These are phyloP conservation scores for Coracias cyanogaster DNA, from an alignment of 2,797 vertebrate species.

Conservation along the genomic window DNA sequence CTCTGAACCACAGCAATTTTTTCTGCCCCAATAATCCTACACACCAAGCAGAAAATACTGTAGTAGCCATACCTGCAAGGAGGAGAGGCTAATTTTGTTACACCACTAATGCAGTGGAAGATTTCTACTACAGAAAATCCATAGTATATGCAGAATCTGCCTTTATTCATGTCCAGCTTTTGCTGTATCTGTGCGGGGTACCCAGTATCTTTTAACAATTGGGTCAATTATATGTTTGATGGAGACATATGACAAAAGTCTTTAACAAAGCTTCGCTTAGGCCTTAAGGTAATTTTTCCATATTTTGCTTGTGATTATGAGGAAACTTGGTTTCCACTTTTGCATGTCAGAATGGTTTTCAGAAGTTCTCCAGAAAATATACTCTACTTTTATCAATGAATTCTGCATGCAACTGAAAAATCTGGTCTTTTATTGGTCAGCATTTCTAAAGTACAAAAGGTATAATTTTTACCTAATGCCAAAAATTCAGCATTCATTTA, in stretches of 20 bases:
- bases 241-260: neutral
- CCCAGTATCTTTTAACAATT: neutral
- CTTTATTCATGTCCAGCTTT: neutral
- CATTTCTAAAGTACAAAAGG: neutral
- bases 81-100: neutral
- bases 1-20: neutral
- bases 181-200: neutral
- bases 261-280: neutral
- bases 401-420: neutral
- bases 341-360: neutral
- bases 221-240: neutral
- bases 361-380: neutral
- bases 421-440: neutral
- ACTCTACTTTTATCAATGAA: neutral
- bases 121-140: neutral
- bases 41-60: neutral
- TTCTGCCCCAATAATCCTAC: neutral
- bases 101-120: neutral
- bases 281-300: neutral
- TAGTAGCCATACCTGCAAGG: neutral
- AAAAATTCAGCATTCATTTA: neutral
- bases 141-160: neutral
- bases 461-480: neutral
- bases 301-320: neutral
- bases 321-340: neutral